A percentile compares a stretch with the other conserved stretches of the same genome.
phyloP scores from a whole-genome alignment of 2,888 invertebrate genomes.

The Bembecia ichneumoniformis region DNA sequence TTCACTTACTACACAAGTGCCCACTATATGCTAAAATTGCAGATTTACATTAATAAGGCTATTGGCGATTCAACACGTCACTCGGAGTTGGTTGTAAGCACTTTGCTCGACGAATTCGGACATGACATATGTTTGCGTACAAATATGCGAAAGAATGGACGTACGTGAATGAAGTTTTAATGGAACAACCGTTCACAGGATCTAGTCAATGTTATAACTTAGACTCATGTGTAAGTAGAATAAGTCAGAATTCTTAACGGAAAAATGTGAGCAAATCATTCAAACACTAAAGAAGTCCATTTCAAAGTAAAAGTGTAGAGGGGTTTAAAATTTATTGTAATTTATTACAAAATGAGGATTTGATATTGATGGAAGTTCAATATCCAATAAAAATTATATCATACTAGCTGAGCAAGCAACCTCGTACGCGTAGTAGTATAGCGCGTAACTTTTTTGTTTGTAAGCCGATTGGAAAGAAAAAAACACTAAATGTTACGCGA shows the following conservation, averaged over 20 bases:
- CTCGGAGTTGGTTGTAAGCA: constrained; percentile 17
- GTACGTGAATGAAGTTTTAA: constrained; percentile 35
- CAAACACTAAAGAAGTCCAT: too few relatives aligned
- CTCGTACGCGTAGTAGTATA: too few relatives aligned
- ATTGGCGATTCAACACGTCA: constrained; percentile 52
- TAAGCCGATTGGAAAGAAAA: too few relatives aligned
- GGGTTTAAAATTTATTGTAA: too few relatives aligned
- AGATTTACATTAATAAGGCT: constrained; percentile 50
- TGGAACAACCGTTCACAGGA: constrained; percentile 9
- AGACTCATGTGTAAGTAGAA: not conserved
- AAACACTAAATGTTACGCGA: too few relatives aligned
- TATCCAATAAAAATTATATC: too few relatives aligned
- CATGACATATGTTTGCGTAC: constrained; percentile 57
- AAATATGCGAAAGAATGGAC: constrained; percentile 28
- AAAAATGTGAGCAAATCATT: too few relatives aligned
- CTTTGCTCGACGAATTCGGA: constrained; percentile 44
- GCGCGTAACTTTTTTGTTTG: too few relatives aligned
- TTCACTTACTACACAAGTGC: constrained; percentile 16
- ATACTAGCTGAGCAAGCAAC: too few relatives aligned
- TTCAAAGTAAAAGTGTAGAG: too few relatives aligned
- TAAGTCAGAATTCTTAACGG: constrained; percentile 11
- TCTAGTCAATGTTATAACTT: constrained; percentile 6
- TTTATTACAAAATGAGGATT: too few relatives aligned
- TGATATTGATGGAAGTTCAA: too few relatives aligned
- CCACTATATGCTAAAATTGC: constrained; percentile 13